These are phyloP conservation scores for Periophthalmus magnuspinnatus DNA, from an alignment of 2,797 vertebrate species.

Conservation along the genomic window DNA sequence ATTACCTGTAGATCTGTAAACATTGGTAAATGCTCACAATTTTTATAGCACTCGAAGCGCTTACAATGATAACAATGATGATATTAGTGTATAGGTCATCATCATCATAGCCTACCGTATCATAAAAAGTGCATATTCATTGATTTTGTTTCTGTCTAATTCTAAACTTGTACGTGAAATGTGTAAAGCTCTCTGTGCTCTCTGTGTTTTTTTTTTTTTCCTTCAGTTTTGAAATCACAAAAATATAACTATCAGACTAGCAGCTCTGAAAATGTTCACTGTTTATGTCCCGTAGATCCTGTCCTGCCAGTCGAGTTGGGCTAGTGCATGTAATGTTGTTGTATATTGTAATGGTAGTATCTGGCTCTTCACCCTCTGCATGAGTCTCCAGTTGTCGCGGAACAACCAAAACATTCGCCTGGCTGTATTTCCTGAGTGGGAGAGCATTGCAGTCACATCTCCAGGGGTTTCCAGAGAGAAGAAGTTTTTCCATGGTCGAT, in stretches of 20 bases:
- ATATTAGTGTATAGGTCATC: background rate
- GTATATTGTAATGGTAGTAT: conserved; percentile 80
- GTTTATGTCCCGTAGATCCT: conserved; percentile 85
- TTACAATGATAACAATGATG: background rate
- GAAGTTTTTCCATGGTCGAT: conserved; percentile 84
- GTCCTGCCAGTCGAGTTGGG: conserved; percentile 76
- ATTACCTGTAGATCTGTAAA: conserved; percentile 4
- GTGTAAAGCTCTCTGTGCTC: background rate
- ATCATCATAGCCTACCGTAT: background rate
- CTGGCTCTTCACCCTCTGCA: conserved; percentile 85
- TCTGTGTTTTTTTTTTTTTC: no score
- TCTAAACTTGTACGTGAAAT: background rate
- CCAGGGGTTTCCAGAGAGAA: conserved; percentile 92
- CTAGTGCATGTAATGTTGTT: conserved; percentile 93
- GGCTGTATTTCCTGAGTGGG: conserved; percentile 81
- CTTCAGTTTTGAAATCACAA: background rate
- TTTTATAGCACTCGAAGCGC: no score
- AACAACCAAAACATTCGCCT: conserved; percentile 77
- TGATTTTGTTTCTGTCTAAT: background rate
- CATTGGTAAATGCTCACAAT: background rate
- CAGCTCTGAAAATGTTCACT: conserved; percentile 83
- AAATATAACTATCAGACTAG: conserved; percentile 41
- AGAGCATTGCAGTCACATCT: conserved; percentile 85
- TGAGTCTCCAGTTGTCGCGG: conserved; percentile 85
- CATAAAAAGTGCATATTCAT: background rate